Evolutionary conservation across 1,140 invertebrate genomes (phyloP), one percentile per base, ranked within the genome.

Genomic region (Adelges cooleyi): DNA sequence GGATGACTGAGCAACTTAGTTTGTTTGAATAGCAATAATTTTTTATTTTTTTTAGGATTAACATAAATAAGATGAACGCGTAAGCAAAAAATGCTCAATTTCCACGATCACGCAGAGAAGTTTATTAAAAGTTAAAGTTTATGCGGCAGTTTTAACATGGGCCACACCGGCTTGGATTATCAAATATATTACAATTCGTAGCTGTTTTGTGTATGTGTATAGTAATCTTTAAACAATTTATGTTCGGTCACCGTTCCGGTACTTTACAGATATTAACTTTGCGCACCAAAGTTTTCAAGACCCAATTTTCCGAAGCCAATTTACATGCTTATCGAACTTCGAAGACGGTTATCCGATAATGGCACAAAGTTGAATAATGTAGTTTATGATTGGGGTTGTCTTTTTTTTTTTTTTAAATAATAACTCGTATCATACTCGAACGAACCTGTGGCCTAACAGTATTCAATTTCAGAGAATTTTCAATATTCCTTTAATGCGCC

Each of bases 61-160:
- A n/a, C n/a, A n/a, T n/a, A n/a, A n/a, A n/a, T n/a, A n/a, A n/a
- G n/a, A n/a, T n/a, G n/a, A n/a, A n/a, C n/a, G n/a, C n/a, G n/a
- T n/a, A n/a, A n/a, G n/a, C n/a, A 20, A 42, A 56, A 42, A 54
- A 18, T 22, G 13, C 38, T 42, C 23, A 25, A 56, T 56, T 56
- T 56, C 20, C 22, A 56, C 40, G 25, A n/a, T 11, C 23, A 17
- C 10, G 25, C 25, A 23, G 8, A 40, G 36, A 56, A 33, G 36
- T 56, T 56, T 56, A 56, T 56, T 56, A 38, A 56, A 56, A 56
- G 42, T 25, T 23, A 56, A 56, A 42, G 22, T 44, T 56, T 54
- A 3, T 56, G 17, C 38, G 3, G 25, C 52, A 22, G 18, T 56
- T 36, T 36, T 53, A 42, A 18, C 40, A 42, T 42, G n/a, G n/a